Conservation (phyloP, 2,797 vertebrate species). For the Pseudochaenichthys georgianus region DNA sequence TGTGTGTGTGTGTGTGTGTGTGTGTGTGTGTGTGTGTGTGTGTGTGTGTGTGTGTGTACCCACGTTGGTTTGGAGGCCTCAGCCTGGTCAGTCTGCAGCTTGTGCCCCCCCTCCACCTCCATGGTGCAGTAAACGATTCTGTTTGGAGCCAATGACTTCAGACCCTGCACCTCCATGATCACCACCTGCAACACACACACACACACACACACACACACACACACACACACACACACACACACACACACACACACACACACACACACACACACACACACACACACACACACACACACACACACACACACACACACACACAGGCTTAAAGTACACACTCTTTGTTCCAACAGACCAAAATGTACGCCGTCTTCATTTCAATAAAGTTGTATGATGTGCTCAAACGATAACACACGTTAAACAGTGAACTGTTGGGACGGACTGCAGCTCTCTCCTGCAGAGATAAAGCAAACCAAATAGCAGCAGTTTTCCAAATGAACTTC, state of each 20-base stretch:
- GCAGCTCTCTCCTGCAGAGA: too few relatives aligned
- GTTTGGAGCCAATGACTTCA: constrained; percentile 95
- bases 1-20: too few relatives aligned
- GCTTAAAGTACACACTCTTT: not conserved
- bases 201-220: too few relatives aligned
- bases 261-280: constrained; percentile 4
- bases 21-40: not conserved
- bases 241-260: not conserved
- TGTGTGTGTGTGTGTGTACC: constrained; percentile 6
- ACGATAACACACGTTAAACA: too few relatives aligned
- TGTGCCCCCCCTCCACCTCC: constrained; percentile 98
- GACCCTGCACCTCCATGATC: constrained; percentile 97
- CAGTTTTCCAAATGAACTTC: too few relatives aligned
- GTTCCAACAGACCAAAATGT: too few relatives aligned
- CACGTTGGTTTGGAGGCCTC: constrained; percentile 98
- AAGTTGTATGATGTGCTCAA: not conserved
- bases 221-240: too few relatives aligned
- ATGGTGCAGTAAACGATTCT: constrained; percentile 98
- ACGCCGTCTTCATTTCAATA: not conserved
- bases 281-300: too few relatives aligned
- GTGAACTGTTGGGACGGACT: not conserved
- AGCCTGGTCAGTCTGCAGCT: constrained; percentile 97
- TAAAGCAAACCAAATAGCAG: too few relatives aligned
- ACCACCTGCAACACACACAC: constrained; percentile 88
- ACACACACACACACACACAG: not conserved